A percentile compares a stretch with the other conserved stretches of the same genome.
Evolutionary conservation across 2,797 vertebrate species (phyloP).

Genomic region (Jordanella pulchra): DNA sequence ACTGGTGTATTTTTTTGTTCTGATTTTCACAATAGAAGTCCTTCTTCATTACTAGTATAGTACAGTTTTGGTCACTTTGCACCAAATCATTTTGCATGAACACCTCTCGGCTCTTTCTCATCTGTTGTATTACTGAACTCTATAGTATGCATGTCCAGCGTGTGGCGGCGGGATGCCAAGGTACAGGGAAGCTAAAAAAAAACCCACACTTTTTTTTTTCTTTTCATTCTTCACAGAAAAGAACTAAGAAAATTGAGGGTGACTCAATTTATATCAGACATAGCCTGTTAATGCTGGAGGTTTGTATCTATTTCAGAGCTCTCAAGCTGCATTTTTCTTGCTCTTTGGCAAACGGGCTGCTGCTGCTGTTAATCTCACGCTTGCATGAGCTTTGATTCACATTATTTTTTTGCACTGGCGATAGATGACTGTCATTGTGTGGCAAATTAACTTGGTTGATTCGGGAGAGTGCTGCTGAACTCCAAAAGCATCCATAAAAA

Average conservation of each 20-base stretch:
- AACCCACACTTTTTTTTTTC: conserved; percentile 68
- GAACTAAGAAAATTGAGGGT: conserved; percentile 97
- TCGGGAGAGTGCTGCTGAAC: conserved; percentile 69
- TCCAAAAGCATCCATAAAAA: background rate
- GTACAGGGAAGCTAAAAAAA: conserved; percentile 55
- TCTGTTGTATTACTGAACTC: conserved; percentile 43
- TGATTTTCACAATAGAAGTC: conserved; percentile 5
- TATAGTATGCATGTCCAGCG: conserved; percentile 61
- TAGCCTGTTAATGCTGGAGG: conserved; percentile 99
- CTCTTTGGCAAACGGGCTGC: conserved; percentile 61
- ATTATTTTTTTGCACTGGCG: conserved; percentile 16
- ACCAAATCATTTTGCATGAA: conserved; percentile 57
- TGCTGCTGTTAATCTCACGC: conserved; percentile 67
- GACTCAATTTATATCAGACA: conserved; percentile 99
- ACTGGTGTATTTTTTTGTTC: conserved; percentile 34
- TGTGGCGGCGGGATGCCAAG: conserved; percentile 41
- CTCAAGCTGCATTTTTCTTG: conserved; percentile 60
- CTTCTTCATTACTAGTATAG: conserved; percentile 33
- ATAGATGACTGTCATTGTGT: conserved; percentile 27
- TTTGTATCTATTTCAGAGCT: conserved; percentile 75
- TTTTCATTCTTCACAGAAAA: conserved; percentile 91
- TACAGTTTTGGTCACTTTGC: conserved; percentile 21
- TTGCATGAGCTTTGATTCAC: conserved; percentile 68
- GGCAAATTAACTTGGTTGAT: conserved; percentile 43
- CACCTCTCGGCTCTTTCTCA: conserved; percentile 29